Evolutionary conservation across 92 coral and sea anemone species (phyloP).

Genomic region (Micromussa lordhowensis): DNA sequence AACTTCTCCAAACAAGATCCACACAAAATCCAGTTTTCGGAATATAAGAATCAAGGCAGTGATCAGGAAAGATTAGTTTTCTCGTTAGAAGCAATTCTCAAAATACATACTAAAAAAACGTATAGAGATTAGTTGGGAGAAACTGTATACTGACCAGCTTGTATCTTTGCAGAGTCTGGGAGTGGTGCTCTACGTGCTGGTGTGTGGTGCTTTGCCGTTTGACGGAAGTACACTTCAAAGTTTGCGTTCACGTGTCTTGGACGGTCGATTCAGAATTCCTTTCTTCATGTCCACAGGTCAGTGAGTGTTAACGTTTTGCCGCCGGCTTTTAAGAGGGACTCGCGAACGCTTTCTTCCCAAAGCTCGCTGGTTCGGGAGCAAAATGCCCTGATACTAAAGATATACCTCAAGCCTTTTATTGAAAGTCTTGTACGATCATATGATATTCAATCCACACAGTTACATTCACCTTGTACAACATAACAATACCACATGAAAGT

Average conservation of each 20-base stretch:
- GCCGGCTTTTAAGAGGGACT: background rate
- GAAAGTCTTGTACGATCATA: too few relatives aligned
- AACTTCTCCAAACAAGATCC: background rate
- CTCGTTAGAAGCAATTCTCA: background rate
- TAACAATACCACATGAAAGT: background rate
- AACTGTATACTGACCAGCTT: background rate
- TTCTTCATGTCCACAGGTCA: conserved; percentile 99
- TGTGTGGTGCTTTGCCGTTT: conserved; percentile 98
- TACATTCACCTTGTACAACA: background rate
- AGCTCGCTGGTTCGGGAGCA: background rate
- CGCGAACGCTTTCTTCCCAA: background rate
- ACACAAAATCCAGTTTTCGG: background rate
- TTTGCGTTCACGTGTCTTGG: conserved; percentile 90
- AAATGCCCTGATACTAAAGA: too few relatives aligned
- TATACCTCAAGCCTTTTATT: too few relatives aligned
- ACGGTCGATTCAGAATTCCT: conserved; percentile 96
- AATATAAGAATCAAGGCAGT: background rate
- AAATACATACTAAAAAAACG: background rate
- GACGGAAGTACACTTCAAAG: conserved; percentile 95
- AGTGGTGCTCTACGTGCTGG: conserved; percentile 94
- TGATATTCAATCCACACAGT: too few relatives aligned
- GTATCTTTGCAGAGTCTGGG: conserved; percentile 86
- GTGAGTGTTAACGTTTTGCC: background rate
- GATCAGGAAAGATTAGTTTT: background rate
- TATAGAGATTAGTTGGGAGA: background rate